Percentiles rank a stretch among this genome's conserved stretches.
phyloP scores from a whole-genome alignment of 2,113 vertebrate genomes.

The Apodemus speciosus region DNA sequence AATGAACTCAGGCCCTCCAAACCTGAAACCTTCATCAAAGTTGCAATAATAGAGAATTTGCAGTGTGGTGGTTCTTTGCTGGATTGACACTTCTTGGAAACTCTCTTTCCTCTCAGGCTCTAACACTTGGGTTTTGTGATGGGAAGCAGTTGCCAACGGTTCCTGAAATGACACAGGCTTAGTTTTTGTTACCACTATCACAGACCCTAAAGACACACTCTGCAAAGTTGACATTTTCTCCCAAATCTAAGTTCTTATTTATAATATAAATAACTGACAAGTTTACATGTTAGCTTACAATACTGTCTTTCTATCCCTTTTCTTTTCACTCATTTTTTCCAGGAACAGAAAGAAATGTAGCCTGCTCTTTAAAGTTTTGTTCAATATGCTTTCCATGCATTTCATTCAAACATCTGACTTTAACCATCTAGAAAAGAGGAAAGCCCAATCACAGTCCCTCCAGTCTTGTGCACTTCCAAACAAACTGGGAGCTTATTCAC shows the following conservation, averaged over 20 bases:
- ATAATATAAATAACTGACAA: neutral
- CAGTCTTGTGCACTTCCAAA: neutral
- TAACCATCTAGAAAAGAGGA: neutral
- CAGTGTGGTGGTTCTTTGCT: accelerated
- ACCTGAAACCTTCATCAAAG: neutral
- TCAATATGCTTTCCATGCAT: neutral
- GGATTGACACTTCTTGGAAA: neutral
- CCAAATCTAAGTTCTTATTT: neutral
- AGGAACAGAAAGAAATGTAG: neutral
- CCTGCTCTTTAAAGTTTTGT: neutral
- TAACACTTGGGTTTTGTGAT: neutral
- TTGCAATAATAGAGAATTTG: neutral
- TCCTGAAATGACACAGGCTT: neutral
- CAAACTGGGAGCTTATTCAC: neutral
- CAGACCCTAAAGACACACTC: neutral
- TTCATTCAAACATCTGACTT: neutral
- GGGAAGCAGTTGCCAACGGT: neutral
- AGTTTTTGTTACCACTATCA: neutral
- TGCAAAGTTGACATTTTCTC: neutral
- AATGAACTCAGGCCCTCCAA: neutral
- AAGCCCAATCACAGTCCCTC: neutral
- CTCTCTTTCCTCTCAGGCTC: neutral
- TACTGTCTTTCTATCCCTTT: neutral
- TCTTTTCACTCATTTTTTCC: neutral
- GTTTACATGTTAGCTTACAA: neutral